Evolutionary conservation across 2,888 invertebrate genomes (phyloP).

Genomic region (Thyatira batis): DNA sequence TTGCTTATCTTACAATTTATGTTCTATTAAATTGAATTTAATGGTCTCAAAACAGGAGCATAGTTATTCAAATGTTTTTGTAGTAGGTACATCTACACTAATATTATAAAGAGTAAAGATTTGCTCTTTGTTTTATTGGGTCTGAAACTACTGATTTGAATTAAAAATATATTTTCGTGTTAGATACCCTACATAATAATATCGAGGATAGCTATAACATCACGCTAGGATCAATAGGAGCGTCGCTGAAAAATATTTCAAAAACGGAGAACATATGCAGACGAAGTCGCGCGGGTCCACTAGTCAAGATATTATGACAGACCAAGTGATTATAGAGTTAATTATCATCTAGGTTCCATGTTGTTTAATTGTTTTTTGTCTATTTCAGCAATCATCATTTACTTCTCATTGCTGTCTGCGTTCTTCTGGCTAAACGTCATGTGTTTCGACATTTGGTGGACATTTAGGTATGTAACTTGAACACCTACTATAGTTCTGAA

Average conservation of each 20-base stretch:
- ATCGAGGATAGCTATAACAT: no score
- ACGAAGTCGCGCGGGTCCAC: no score
- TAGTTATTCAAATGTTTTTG: background rate
- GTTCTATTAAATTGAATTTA: background rate
- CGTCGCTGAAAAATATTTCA: no score
- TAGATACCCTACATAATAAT: no score
- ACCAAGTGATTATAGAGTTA: conserved; percentile 5
- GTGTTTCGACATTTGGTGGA: conserved; percentile 91
- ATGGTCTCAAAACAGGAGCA: background rate
- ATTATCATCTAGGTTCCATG: conserved; percentile 5
- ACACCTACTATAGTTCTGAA: background rate
- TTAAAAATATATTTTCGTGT: no score
- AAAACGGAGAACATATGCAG: no score
- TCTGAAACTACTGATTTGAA: no score
- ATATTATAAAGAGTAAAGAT: no score
- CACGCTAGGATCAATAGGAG: no score
- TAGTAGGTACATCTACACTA: no score
- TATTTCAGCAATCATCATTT: conserved; percentile 83
- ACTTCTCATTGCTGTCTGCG: conserved; percentile 84
- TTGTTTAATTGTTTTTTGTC: conserved; percentile 15
- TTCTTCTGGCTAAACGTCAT: conserved; percentile 90
- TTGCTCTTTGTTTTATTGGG: no score
- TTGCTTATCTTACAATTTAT: background rate
- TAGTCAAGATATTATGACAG: no score
- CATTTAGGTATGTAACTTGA: conserved; percentile 82